A percentile compares a stretch with the other conserved stretches of the same genome.
phyloP scores from a whole-genome alignment of 2,888 invertebrate genomes.

The Trissonchulus latispiculum region DNA sequence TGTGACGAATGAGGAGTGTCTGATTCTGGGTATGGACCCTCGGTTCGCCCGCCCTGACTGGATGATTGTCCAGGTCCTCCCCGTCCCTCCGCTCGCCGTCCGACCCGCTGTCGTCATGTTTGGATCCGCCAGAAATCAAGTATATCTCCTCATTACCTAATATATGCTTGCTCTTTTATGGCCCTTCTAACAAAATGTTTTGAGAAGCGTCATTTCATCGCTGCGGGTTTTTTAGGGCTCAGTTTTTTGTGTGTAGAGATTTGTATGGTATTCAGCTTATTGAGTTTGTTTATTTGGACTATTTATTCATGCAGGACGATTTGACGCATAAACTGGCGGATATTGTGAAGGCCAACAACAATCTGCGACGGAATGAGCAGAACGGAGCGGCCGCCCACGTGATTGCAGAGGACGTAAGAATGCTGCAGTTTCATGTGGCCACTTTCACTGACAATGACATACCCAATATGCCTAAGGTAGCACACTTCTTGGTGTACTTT shows the following conservation, averaged over 20 bases:
- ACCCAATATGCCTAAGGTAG: slow-evolving; percentile 73
- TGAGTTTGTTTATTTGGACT: slow-evolving; percentile 33
- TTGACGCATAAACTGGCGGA: slow-evolving; percentile 96
- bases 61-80: slow-evolving; percentile 96
- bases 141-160: slow-evolving; percentile 69
- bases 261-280: too few relatives aligned
- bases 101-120: slow-evolving; percentile 97
- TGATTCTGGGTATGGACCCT: slow-evolving; percentile 87
- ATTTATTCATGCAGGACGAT: slow-evolving; percentile 76
- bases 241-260: too few relatives aligned
- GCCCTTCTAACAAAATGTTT: too few relatives aligned
- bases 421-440: slow-evolving; percentile 96
- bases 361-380: slow-evolving; percentile 83
- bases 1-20: slow-evolving; percentile 90
- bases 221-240: too few relatives aligned
- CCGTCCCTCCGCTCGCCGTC: slow-evolving; percentile 90
- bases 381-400: slow-evolving; percentile 96
- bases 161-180: too few relatives aligned
- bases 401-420: slow-evolving; percentile 86
- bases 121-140: slow-evolving; percentile 89
- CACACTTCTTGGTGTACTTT: too few relatives aligned
- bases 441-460: slow-evolving; percentile 97
- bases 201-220: too few relatives aligned
- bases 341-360: slow-evolving; percentile 95
- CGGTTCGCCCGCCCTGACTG: slow-evolving; percentile 81